Base-by-base conservation (phyloP, 2,888 invertebrate species). In the Lagria hirta region DNA sequence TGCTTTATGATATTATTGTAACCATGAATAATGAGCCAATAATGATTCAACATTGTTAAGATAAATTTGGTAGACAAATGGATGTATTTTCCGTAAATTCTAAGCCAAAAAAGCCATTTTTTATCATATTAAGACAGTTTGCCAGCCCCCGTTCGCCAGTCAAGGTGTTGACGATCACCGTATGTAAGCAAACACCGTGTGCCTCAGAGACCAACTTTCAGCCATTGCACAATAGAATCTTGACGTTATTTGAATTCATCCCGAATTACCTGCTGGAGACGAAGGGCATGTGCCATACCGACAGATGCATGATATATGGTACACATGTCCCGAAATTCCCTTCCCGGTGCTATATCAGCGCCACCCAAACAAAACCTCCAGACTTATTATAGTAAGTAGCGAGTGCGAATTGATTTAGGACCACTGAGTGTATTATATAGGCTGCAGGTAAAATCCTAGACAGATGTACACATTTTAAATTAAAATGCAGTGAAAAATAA, bases 261-360 rank as follows among this genome's bases (percentile, higher is more conserved):
- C 47, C 40, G 52, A 56, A 55, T 61, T 61, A 61, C 61, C 61
- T 61, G 61, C 57, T 51, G 48, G 41, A 55, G 56, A 57, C 51
- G 45, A 43, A 49, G 48, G 59, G 60, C 60, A 55, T 61, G 60
- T 61, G 60, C 61, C 61, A 53, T 56, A 55, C 52, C 56, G 57
- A 52, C 60, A 59, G 60, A 58, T 58, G 60, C 52, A 48, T 49
- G 43, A 49, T 53, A 49, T 38, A 42, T 34, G 34, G 33, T 50
- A 48, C 49, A 46, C 46, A 43, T 44, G 47, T 47, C 48, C 41
- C 33, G 41, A 32, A 38, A 24, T n/a, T 36, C 40, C 40, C 45
- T 45, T 45, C 34, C 27, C 27, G 22, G 42, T 26, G 18, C 23
- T 27, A 12, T 38, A 5, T 6, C 6, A 6, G 7, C n/a, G n/a